Percentiles rank a stretch among this genome's conserved stretches.
Evolutionary conservation across 2,888 invertebrate species (phyloP).

Genomic region (Tridacna crocea): DNA sequence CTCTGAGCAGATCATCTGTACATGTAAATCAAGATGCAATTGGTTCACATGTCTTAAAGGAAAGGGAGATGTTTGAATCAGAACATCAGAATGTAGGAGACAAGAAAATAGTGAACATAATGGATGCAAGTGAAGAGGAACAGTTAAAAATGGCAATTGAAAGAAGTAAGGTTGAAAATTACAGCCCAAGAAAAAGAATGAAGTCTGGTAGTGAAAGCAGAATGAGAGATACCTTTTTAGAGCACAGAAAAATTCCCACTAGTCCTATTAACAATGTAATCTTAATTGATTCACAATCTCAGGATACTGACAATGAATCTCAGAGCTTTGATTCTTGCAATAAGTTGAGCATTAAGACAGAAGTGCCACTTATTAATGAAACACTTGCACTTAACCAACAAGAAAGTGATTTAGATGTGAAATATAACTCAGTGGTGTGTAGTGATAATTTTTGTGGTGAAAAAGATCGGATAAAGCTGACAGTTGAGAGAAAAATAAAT

Average conservation of each 20-base stretch:
- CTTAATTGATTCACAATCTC: conserved; percentile 46
- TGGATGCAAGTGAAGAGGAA: conserved; percentile 9
- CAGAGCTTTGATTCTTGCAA: too few relatives aligned
- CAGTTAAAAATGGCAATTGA: conserved; percentile 35
- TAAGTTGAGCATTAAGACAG: too few relatives aligned
- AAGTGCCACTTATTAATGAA: too few relatives aligned
- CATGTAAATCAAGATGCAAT: too few relatives aligned
- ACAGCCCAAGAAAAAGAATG: conserved; percentile 40
- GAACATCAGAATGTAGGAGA: not conserved
- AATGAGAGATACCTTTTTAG: not conserved
- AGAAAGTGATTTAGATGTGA: too few relatives aligned
- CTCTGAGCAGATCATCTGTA: conserved; percentile 24
- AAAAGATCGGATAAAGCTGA: too few relatives aligned
- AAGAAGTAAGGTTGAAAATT: conserved; percentile 37
- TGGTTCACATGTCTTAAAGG: not conserved
- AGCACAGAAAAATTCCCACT: not conserved
- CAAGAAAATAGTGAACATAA: not conserved
- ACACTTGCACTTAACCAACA: too few relatives aligned
- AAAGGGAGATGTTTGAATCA: not conserved
- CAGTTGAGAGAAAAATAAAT: not conserved
- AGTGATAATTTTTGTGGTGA: too few relatives aligned
- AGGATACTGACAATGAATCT: conserved; percentile 17
- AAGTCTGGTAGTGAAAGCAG: conserved; percentile 33
- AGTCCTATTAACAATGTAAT: conserved; percentile 26
- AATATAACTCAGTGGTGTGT: too few relatives aligned